Conservation (phyloP, 2,797 vertebrate species). For the Acipenser ruthenus region DNA sequence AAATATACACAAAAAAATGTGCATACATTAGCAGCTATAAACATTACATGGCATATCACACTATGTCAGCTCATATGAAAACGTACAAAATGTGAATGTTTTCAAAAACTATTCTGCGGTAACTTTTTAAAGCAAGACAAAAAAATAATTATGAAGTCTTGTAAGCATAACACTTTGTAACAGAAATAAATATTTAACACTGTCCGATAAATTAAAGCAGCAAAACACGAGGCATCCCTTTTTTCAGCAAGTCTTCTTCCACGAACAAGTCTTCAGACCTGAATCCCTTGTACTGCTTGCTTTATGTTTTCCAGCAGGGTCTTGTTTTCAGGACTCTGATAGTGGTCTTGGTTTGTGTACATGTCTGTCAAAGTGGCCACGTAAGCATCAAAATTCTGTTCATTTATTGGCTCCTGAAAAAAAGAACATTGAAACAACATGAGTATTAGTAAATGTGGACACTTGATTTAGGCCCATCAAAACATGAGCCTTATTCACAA, state of each 20-base stretch:
- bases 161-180: conserved; percentile 79
- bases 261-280: conserved; percentile 74
- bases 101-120: conserved; percentile 90
- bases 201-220: conserved; percentile 81
- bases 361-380: conserved; percentile 98
- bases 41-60: conserved; percentile 85
- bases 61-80: conserved; percentile 97
- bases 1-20: conserved; percentile 96
- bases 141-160: conserved; percentile 71
- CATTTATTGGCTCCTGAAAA: conserved; percentile 89
- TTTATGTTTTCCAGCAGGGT: conserved; percentile 98
- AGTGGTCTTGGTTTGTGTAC: conserved; percentile 97
- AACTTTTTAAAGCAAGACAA: conserved; percentile 82
- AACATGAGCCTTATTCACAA: too few relatives aligned
- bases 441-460: not conserved
- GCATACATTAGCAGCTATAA: conserved; percentile 93
- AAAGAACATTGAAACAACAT: not conserved
- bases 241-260: conserved; percentile 10
- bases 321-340: conserved; percentile 98
- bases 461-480: conserved; percentile 12
- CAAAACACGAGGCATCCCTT: conserved; percentile 72
- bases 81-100: conserved; percentile 97
- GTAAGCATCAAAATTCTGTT: conserved; percentile 98
- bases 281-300: conserved; percentile 98
- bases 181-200: conserved; percentile 85